Conservation (phyloP, 1,140 invertebrate species). For the Euglossa dilemma region DNA sequence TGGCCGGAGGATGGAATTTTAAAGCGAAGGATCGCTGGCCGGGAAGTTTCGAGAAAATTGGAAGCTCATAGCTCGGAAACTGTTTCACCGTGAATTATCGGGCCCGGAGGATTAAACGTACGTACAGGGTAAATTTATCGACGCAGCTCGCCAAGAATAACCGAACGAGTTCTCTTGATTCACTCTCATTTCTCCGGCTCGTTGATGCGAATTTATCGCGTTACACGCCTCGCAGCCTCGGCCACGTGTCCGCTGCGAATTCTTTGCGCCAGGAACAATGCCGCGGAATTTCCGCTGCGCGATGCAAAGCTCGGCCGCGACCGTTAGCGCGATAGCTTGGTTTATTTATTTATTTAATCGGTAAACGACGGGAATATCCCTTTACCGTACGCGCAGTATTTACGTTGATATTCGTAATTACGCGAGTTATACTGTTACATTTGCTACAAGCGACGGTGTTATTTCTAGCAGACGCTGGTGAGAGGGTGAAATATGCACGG, state of each 20-base stretch:
- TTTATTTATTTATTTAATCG: no score
- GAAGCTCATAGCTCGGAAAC: slow-evolving; percentile 35
- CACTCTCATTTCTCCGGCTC: slow-evolving; percentile 3
- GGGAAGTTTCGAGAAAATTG: slow-evolving; percentile 38
- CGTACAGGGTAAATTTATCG: slow-evolving; percentile 35
- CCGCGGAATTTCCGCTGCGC: no score
- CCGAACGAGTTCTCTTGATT: slow-evolving; percentile 37
- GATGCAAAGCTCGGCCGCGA: no score
- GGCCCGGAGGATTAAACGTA: slow-evolving; percentile 46
- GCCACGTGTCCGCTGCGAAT: neutral
- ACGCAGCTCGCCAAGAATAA: slow-evolving; percentile 31
- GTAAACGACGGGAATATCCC: no score
- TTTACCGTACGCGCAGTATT: no score
- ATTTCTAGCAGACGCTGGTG: no score
- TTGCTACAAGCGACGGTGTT: no score
- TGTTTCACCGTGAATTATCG: slow-evolving; percentile 47
- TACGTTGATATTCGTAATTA: no score
- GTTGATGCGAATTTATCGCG: slow-evolving; percentile 40
- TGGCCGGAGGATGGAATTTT: slow-evolving; percentile 16
- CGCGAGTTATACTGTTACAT: no score
- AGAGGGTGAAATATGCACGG: no score
- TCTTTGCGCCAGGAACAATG: neutral
- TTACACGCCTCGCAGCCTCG: no score
- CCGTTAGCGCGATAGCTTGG: no score
- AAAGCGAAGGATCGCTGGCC: neutral